Evolutionary conservation across 2,888 invertebrate genomes (phyloP).

Genomic region (Oxyscelio sp.): DNA sequence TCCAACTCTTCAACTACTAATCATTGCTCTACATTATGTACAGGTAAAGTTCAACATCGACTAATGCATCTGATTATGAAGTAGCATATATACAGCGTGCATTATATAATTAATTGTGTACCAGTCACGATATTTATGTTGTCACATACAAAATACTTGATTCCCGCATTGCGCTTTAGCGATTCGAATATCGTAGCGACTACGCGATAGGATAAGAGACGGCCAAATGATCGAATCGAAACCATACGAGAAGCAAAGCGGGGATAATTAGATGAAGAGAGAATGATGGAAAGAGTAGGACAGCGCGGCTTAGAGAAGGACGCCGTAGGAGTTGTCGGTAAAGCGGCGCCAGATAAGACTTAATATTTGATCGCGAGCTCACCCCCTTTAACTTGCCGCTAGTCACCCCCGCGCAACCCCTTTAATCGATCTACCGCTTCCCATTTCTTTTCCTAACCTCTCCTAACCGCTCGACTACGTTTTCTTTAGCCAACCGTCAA

Average conservation of each 20-base stretch:
- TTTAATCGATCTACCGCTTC: too few species aligned
- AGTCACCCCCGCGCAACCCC: too few species aligned
- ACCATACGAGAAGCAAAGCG: slow-evolving; percentile 60
- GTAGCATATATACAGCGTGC: not conserved
- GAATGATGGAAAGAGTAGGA: slow-evolving; percentile 74
- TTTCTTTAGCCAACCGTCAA: slow-evolving; percentile 78
- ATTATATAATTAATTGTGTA: not conserved
- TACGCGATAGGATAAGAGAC: slow-evolving; percentile 47
- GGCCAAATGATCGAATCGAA: slow-evolving; percentile 69
- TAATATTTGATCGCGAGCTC: slow-evolving; percentile 87
- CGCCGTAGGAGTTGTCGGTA: slow-evolving; percentile 81
- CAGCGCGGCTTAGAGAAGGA: slow-evolving; percentile 62
- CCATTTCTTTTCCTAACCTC: too few species aligned
- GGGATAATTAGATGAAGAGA: slow-evolving; percentile 83
- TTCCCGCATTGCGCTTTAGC: slow-evolving; percentile 33
- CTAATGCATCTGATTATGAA: not conserved
- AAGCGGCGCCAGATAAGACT: slow-evolving; percentile 88
- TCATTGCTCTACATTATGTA: not conserved
- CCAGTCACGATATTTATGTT: slow-evolving; percentile 1
- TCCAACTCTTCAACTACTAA: not conserved
- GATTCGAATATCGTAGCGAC: slow-evolving; percentile 36
- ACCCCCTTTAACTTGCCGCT: slow-evolving; percentile 84
- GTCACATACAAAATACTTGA: slow-evolving; percentile 21
- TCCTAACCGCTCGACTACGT: slow-evolving; percentile 57
- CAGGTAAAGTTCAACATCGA: not conserved